Evolutionary conservation across 2,797 vertebrate genomes (phyloP).

Genomic region (Lagorchestes hirsutus): DNA sequence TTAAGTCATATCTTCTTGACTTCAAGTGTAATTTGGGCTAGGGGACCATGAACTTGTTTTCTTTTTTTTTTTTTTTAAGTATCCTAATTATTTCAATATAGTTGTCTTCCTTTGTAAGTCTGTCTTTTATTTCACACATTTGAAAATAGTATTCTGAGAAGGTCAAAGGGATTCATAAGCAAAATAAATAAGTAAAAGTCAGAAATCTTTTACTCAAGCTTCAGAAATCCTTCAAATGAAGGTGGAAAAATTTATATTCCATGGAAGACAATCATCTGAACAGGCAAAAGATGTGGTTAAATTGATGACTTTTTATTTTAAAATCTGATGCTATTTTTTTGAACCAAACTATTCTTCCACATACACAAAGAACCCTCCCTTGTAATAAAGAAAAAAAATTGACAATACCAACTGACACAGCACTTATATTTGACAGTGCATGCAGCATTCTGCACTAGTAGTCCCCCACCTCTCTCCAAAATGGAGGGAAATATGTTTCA

Average conservation of each 20-base stretch:
- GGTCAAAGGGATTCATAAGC: neutral
- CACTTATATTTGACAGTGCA: neutral
- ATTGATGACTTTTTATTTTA: neutral
- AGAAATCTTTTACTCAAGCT: neutral
- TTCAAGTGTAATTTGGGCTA: neutral
- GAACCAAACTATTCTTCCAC: neutral
- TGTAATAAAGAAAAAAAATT: neutral
- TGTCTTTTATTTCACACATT: neutral
- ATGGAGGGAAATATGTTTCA: neutral
- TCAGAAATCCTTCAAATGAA: neutral
- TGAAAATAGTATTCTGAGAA: neutral
- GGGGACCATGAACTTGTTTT: neutral
- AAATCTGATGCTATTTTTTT: neutral
- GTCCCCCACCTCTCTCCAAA: neutral
- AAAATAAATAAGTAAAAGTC: neutral
- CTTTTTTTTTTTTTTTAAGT: neutral
- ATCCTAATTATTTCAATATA: neutral
- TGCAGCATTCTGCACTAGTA: neutral
- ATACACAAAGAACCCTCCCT: neutral
- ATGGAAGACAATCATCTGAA: neutral
- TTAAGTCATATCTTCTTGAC: neutral
- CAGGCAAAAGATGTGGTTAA: neutral
- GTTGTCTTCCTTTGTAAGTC: neutral
- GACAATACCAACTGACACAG: neutral
- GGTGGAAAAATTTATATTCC: neutral